Evolutionary conservation across 2,888 invertebrate species (phyloP).

Genomic region (Flexamia atlantica): DNA sequence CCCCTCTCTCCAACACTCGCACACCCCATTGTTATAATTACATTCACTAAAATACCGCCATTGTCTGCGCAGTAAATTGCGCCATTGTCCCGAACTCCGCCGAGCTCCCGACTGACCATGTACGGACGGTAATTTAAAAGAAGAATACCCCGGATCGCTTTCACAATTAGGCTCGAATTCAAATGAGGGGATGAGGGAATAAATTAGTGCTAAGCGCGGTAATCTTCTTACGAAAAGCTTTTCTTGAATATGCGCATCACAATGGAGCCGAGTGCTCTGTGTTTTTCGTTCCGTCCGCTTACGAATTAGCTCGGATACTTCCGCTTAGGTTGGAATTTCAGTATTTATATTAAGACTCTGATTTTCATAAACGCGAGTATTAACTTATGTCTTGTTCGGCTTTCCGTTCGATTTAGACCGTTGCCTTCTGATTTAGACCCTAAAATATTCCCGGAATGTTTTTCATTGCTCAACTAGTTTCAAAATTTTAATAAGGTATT

Average conservation of each 20-base stretch:
- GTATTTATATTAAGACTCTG: too few relatives aligned
- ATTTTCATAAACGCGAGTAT: too few relatives aligned
- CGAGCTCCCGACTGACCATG: constrained; percentile 20
- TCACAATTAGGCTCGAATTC: constrained; percentile 40
- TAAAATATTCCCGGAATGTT: too few relatives aligned
- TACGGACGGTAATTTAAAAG: constrained; percentile 40
- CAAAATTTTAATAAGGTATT: too few relatives aligned
- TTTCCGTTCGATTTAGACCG: too few relatives aligned
- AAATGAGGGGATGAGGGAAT: constrained; percentile 42
- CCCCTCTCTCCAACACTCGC: background rate
- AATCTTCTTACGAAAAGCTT: background rate
- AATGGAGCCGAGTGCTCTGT: background rate
- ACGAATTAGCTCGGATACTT: background rate
- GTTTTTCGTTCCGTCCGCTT: background rate
- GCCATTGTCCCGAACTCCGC: constrained; percentile 16
- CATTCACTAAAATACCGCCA: constrained; percentile 52
- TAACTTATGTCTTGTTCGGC: too few relatives aligned
- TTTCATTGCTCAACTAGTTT: too few relatives aligned
- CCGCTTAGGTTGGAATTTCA: too few relatives aligned
- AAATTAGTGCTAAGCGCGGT: constrained; percentile 1
- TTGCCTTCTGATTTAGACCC: too few relatives aligned
- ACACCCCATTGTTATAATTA: constrained; percentile 42
- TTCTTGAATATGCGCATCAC: constrained; percentile 23
- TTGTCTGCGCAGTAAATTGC: constrained; percentile 45
- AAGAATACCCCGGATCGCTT: constrained; percentile 46